Conservation (phyloP, 2,888 invertebrate species). For the Malachius bipustulatus region DNA sequence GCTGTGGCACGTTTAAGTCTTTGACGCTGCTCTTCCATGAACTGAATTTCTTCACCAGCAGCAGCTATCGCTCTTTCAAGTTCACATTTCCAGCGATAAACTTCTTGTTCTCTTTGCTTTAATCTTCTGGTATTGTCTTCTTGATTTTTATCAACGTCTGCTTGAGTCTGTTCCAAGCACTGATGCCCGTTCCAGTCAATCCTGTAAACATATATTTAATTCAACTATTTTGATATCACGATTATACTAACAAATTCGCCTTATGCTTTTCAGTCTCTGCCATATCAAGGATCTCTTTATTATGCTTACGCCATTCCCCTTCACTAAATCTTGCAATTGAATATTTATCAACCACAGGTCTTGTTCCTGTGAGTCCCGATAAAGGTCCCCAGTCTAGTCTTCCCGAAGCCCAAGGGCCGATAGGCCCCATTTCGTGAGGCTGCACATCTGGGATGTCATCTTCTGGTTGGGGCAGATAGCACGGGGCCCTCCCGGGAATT, state of each 20-base stretch:
- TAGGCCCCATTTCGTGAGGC: constrained; percentile 39
- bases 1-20: constrained; percentile 56
- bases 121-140: constrained; percentile 53
- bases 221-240: not conserved
- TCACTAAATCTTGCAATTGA: constrained; percentile 61
- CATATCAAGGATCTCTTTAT: constrained; percentile 31
- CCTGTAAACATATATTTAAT: constrained; percentile 23
- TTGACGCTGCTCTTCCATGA: constrained; percentile 54
- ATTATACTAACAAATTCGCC: constrained; percentile 29
- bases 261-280: constrained; percentile 27
- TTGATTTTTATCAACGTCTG: constrained; percentile 56
- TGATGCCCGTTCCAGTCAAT: constrained; percentile 51
- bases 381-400: constrained; percentile 62
- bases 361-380: constrained; percentile 56
- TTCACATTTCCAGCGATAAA: constrained; percentile 65
- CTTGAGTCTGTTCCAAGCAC: constrained; percentile 51
- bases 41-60: constrained; percentile 56
- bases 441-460: constrained; percentile 30
- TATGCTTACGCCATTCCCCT: constrained; percentile 53
- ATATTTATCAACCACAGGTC: constrained; percentile 64
- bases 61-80: constrained; percentile 56
- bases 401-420: constrained; percentile 59
- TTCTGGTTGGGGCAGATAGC: constrained; percentile 46
- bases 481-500: constrained; percentile 29
- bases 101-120: constrained; percentile 52